phyloP scores from a whole-genome alignment of 2,888 invertebrate genomes.

The Neocrepidodera transversa region DNA sequence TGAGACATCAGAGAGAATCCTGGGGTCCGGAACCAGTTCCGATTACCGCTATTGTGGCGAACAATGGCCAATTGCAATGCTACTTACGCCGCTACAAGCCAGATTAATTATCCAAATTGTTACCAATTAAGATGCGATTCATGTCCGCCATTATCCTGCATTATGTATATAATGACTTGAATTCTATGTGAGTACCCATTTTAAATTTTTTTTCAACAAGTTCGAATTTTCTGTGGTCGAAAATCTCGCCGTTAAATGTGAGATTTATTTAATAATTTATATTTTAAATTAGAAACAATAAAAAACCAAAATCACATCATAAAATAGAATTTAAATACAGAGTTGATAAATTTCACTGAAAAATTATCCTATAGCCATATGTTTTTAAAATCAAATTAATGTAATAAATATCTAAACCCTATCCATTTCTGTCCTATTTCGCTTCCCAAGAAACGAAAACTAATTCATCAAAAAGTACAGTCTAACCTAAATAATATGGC shows the following conservation, averaged over 20 bases:
- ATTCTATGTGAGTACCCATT: constrained; percentile 22
- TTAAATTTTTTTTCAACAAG: constrained; percentile 26
- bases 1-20: constrained; percentile 56
- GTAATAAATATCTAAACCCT: too few species aligned
- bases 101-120: constrained; percentile 65
- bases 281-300: too few species aligned
- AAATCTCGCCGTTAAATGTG: background rate
- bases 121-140: constrained; percentile 66
- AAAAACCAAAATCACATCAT: too few species aligned
- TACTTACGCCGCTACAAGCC: constrained; percentile 59
- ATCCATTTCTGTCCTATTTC: too few species aligned
- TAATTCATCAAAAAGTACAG: too few species aligned
- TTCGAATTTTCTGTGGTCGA: background rate
- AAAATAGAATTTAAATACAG: too few species aligned
- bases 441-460: too few species aligned
- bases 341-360: too few species aligned
- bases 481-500: too few species aligned
- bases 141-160: constrained; percentile 58
- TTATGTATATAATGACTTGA: constrained; percentile 43
- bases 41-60: constrained; percentile 61
- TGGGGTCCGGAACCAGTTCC: constrained; percentile 59
- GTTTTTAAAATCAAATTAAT: too few species aligned
- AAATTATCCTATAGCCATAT: too few species aligned
- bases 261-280: too few species aligned
- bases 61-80: constrained; percentile 62